Evolutionary conservation across 2,113 vertebrate species (phyloP), one percentile per base, ranked within the genome.

Genomic region (Odocoileus hemionus): DNA sequence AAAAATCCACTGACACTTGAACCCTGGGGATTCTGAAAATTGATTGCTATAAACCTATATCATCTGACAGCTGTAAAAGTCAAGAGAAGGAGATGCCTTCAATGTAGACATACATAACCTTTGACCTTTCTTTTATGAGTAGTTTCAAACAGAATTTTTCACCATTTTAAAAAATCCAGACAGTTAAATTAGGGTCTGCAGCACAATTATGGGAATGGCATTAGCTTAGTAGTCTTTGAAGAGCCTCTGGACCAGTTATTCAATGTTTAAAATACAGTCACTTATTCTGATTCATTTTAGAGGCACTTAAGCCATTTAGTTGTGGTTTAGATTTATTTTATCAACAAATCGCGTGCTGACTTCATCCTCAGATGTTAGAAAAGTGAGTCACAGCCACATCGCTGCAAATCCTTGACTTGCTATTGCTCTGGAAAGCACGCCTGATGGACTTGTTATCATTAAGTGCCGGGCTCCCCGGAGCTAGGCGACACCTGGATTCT

Each of bases 401-500:
- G 16, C 47, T 88, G 85, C 26, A 39, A n/a, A n/a, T 17, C 25
- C 80, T 45, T 25, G 78, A 74, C 67, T 67, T 39, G 15, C 15
- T 43, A 0, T n/a, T 50, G 74, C 52, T 36, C n/a, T 17, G 30
- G 85, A 70, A 47, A 33, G 7, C 1, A 5, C 5, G 5, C 13
- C 1, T 52, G 78, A 45, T 84, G 89, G n/a, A 25, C 89, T 60
- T 36, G 36, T 30, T 57, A 23, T 58, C 60, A 25, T 55, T 47
- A 21, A 54, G 67, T 0, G 0, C 33, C 6, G 25, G 61, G 28
- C 15, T 87, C 45, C 86, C 21, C 83, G 28, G 55, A 50, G 33
- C 74, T 43, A 60, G 60, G 85, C 7, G 74, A 95, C 95, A 95
- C 94, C 95, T 97, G 96, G 89, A 21, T 78, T 70, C 94, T n/a